Evolutionary conservation across 2,888 invertebrate genomes (phyloP).

Genomic region (Drosophila rellima): DNA sequence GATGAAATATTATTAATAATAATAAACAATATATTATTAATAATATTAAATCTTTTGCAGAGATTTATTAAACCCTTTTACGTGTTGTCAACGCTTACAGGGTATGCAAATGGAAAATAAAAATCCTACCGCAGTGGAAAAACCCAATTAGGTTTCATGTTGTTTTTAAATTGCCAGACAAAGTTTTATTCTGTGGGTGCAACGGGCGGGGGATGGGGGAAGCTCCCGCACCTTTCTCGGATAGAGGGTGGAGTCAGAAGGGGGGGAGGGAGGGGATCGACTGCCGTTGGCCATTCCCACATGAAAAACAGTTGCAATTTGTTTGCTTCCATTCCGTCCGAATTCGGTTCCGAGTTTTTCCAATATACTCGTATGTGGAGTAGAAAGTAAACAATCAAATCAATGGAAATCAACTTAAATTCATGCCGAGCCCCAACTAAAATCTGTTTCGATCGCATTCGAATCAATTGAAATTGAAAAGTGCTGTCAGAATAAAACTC

Average conservation of each 20-base stretch:
- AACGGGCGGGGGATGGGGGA: neutral
- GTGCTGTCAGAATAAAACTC: constrained; percentile 7
- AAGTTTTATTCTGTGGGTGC: constrained; percentile 38
- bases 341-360: neutral
- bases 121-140: constrained; percentile 24
- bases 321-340: constrained; percentile 2
- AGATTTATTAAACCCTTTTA: neutral
- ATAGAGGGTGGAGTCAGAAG: neutral
- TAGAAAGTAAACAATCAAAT: constrained; percentile 11
- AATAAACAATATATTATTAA: too few relatives aligned
- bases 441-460: constrained; percentile 2
- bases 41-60: neutral
- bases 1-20: neutral
- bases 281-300: constrained; percentile 1
- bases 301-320: constrained; percentile 39
- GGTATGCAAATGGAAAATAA: constrained; percentile 20
- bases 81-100: neutral
- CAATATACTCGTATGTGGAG: too few relatives aligned
- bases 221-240: neutral
- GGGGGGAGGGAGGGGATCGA: neutral
- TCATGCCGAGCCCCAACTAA: constrained; percentile 3
- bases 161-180: constrained; percentile 45
- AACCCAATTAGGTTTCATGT: constrained; percentile 53
- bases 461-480: constrained; percentile 16
- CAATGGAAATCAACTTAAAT: constrained; percentile 11